Percentiles rank a stretch among this genome's conserved stretches.
Conservation (phyloP, 2,888 invertebrate genomes). For the Ichneumoninae sp. region DNA sequence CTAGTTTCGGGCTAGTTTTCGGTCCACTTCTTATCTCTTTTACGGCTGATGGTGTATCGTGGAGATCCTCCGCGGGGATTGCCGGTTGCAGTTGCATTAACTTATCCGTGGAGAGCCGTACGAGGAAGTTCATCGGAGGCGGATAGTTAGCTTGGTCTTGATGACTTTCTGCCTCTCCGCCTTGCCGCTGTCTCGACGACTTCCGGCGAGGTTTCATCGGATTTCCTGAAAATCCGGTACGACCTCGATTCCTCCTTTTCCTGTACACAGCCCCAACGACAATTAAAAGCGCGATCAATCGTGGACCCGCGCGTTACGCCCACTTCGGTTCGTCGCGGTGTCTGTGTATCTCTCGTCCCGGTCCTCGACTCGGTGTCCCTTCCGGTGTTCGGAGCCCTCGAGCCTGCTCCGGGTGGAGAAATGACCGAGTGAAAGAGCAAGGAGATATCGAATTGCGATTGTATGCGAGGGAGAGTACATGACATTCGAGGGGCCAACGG, state of each 20-base stretch:
- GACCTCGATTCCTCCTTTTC: slow-evolving; percentile 4
- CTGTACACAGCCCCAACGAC: slow-evolving; percentile 40
- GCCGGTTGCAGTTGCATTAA: neutral
- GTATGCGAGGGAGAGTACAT: slow-evolving; percentile 27
- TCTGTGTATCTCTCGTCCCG: slow-evolving; percentile 9
- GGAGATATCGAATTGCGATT: slow-evolving; percentile 24
- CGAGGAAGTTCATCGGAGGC: neutral
- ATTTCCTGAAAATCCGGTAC: slow-evolving; percentile 15
- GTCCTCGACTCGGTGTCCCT: slow-evolving; percentile 27
- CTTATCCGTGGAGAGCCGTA: neutral
- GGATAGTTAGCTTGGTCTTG: neutral
- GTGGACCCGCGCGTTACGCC: slow-evolving; percentile 44
- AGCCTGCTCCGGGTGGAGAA: neutral
- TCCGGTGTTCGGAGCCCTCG: slow-evolving; percentile 32
- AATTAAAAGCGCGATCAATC: slow-evolving; percentile 69
- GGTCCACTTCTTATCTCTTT: neutral
- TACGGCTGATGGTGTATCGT: neutral
- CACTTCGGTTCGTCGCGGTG: slow-evolving; percentile 33
- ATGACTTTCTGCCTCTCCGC: slow-evolving; percentile 20
- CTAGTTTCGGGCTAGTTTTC: neutral
- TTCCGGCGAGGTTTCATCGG: slow-evolving; percentile 22
- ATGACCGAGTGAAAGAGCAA: slow-evolving; percentile 25
- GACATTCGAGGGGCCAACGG: slow-evolving; percentile 40
- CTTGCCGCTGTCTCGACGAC: slow-evolving; percentile 3
- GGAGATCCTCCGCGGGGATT: neutral